Percentiles rank a stretch among this genome's conserved stretches.
phyloP scores from a whole-genome alignment of 1,140 invertebrate genomes.

The Eurosta solidaginis region DNA sequence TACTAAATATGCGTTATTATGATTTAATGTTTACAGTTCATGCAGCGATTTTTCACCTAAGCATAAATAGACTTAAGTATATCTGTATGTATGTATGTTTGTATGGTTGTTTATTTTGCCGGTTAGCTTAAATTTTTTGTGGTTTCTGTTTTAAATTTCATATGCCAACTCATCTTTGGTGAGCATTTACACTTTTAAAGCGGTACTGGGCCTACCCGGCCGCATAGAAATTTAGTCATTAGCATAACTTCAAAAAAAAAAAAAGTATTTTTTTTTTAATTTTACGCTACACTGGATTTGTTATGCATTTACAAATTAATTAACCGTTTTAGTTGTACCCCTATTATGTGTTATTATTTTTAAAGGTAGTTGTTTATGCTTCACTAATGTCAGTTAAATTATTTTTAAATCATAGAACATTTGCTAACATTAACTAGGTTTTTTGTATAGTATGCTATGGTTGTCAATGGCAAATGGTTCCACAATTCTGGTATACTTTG shows the following conservation, averaged over 20 bases:
- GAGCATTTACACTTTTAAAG: too few species aligned
- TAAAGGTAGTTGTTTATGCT: slow-evolving; percentile 45
- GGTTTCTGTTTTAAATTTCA: too few species aligned
- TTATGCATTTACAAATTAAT: slow-evolving; percentile 29
- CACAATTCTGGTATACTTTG: too few species aligned
- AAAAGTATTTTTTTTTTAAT: slow-evolving; percentile 22
- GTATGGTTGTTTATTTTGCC: too few species aligned
- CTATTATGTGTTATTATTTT: slow-evolving; percentile 11
- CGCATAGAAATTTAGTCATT: slow-evolving; percentile 1
- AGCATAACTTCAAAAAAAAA: too few species aligned
- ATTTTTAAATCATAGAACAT: not conserved
- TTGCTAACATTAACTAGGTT: not conserved
- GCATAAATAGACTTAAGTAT: not conserved
- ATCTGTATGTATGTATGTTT: not conserved
- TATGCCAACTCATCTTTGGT: too few species aligned
- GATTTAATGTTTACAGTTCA: slow-evolving; percentile 39
- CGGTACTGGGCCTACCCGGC: too few species aligned
- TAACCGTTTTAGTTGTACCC: slow-evolving; percentile 31
- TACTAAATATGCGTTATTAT: slow-evolving; percentile 58
- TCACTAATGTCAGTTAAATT: not conserved
- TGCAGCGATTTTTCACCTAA: slow-evolving; percentile 29
- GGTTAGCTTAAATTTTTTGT: too few species aligned
- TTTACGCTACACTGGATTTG: slow-evolving; percentile 34
- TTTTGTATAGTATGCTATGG: not conserved
- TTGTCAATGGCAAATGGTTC: too few species aligned